phyloP scores from a whole-genome alignment of 2,113 vertebrate genomes.

The Spheniscus mendiculus region DNA sequence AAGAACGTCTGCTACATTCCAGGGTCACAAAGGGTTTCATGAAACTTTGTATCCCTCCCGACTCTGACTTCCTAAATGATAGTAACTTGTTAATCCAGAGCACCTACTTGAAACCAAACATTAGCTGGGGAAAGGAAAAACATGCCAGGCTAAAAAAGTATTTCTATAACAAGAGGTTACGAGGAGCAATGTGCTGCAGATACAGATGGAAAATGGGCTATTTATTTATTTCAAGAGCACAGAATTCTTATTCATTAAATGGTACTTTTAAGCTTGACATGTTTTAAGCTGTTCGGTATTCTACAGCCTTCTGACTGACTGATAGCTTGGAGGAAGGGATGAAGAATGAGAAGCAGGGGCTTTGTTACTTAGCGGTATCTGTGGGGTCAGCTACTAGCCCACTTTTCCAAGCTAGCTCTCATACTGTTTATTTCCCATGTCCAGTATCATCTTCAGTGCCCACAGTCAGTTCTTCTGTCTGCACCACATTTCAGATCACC shows the following conservation, averaged over 20 bases:
- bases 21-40: constrained; percentile 63
- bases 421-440: background rate
- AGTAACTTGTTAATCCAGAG: constrained; percentile 33
- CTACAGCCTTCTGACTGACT: background rate
- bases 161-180: background rate
- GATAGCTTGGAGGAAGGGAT: background rate
- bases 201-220: background rate
- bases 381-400: background rate
- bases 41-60: constrained; percentile 20
- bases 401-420: background rate
- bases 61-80: constrained; percentile 41
- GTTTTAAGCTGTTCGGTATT: background rate
- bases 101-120: background rate
- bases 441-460: background rate
- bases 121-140: background rate
- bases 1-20: constrained; percentile 54
- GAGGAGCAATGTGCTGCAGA: background rate
- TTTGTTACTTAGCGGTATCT: fast-evolving
- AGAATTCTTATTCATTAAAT: background rate
- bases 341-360: fast-evolving
- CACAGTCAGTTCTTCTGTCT: background rate
- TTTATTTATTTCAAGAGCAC: background rate
- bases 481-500: background rate
- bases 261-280: background rate
- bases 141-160: background rate